Evolutionary conservation across 2,113 vertebrate species (phyloP).

Genomic region (Esox niger): DNA sequence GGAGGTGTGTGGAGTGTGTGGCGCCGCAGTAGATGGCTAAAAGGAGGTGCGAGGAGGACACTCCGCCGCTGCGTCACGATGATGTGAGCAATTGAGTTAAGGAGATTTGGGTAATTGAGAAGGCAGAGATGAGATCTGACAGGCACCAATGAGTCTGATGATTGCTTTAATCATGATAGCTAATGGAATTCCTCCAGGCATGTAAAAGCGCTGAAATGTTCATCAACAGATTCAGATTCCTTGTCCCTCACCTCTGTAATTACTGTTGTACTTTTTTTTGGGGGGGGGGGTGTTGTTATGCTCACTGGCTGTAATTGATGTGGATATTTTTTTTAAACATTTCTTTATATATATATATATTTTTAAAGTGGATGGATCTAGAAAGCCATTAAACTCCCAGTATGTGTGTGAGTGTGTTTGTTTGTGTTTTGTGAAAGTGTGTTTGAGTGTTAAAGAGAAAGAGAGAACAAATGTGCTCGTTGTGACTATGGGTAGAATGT

Average conservation of each 20-base stretch:
- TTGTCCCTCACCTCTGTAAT: constrained; percentile 41
- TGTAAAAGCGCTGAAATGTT: constrained; percentile 72
- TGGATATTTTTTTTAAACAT: not conserved
- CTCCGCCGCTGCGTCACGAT: constrained; percentile 43
- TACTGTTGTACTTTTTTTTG: constrained; percentile 41
- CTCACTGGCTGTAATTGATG: not conserved
- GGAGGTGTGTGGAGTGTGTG: not conserved
- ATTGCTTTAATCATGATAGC: constrained; percentile 76
- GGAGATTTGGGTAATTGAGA: constrained; percentile 76
- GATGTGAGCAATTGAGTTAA: constrained; percentile 74
- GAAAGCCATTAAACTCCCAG: too few relatives aligned
- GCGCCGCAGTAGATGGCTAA: constrained; percentile 31
- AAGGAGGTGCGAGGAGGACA: constrained; percentile 17
- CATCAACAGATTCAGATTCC: constrained; percentile 58
- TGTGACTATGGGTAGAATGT: too few relatives aligned
- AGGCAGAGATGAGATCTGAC: constrained; percentile 76
- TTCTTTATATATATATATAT: too few relatives aligned
- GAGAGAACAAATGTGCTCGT: too few relatives aligned
- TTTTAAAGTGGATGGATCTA: too few relatives aligned
- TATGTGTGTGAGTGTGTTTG: too few relatives aligned
- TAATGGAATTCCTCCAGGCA: constrained; percentile 76
- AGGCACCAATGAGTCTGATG: constrained; percentile 74
- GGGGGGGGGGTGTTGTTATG: not conserved
- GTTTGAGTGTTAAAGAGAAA: too few relatives aligned
- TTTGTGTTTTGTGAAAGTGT: too few relatives aligned